Evolutionary conservation across 2,797 vertebrate genomes (phyloP).

Genomic region (Galagoides demidoff): DNA sequence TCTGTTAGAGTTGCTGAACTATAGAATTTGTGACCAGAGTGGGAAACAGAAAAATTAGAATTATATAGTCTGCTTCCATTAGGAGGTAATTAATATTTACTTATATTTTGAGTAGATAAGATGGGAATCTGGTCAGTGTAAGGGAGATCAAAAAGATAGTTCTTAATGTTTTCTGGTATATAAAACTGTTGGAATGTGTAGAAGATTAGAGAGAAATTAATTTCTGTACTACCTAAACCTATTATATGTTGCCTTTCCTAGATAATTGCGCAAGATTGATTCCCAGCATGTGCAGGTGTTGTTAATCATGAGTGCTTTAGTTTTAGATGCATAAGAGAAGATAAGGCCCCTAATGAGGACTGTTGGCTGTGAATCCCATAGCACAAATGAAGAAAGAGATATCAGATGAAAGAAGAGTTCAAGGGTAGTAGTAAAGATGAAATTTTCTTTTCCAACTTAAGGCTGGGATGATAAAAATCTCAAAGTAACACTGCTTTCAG

Average conservation of each 20-base stretch:
- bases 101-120: slow-evolving; percentile 78
- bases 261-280: not conserved
- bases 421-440: not conserved
- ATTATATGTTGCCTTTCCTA: not conserved
- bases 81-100: slow-evolving; percentile 83
- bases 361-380: not conserved
- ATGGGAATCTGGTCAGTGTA: slow-evolving; percentile 70
- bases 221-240: not conserved
- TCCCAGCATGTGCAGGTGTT: slow-evolving; percentile 67
- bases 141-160: slow-evolving; percentile 69
- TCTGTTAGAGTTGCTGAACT: slow-evolving; percentile 55
- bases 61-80: slow-evolving; percentile 76
- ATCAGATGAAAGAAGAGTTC: slow-evolving; percentile 1
- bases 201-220: slow-evolving; percentile 7
- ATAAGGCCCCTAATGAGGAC: not conserved
- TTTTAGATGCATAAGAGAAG: slow-evolving; percentile 39
- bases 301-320: slow-evolving; percentile 49
- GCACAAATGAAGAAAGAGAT: slow-evolving; percentile 26
- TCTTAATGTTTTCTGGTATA: slow-evolving; percentile 33
- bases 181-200: slow-evolving; percentile 51
- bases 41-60: slow-evolving; percentile 71
- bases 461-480: not conserved
- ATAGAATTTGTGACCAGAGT: slow-evolving; percentile 65
- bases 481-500: slow-evolving; percentile 13
- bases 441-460: slow-evolving; percentile 43